A percentile compares a stretch with the other conserved stretches of the same genome.
Evolutionary conservation across 2,113 vertebrate genomes (phyloP).

Genomic region (Daphoenositta chrysoptera): DNA sequence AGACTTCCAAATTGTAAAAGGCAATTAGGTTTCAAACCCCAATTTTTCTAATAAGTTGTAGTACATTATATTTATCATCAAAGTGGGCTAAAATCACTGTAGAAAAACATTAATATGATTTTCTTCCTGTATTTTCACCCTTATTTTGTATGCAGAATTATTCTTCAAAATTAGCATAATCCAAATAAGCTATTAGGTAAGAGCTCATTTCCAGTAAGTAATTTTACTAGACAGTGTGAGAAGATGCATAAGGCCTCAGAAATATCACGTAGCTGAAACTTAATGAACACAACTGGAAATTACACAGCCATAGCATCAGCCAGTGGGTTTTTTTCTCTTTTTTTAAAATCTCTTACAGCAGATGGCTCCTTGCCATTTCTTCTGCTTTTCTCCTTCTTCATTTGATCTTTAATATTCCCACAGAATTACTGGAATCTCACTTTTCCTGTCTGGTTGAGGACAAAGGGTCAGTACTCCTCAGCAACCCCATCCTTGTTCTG

Average conservation of each 20-base stretch:
- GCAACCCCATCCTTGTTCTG: background rate
- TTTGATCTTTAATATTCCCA: background rate
- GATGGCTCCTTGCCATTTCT: background rate
- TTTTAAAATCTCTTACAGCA: background rate
- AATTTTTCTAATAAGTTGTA: background rate
- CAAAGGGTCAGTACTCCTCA: background rate
- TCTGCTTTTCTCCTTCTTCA: background rate
- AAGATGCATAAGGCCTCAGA: background rate
- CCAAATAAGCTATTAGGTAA: constrained; percentile 10
- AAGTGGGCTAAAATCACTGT: background rate
- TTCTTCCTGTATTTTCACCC: background rate
- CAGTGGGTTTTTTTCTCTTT: background rate
- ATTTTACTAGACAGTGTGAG: background rate
- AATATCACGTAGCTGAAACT: background rate
- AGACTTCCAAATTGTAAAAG: background rate
- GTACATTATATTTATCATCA: background rate
- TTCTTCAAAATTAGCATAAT: constrained; percentile 1
- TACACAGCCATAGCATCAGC: background rate
- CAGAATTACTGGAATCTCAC: background rate
- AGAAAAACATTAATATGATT: background rate
- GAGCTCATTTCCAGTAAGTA: background rate
- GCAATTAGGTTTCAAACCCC: background rate
- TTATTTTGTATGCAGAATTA: background rate
- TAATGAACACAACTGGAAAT: background rate
- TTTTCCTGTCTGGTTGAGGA: background rate